Evolutionary conservation across 2,113 vertebrate species (phyloP), one percentile per base, ranked within the genome.

Genomic region (Takifugu bimaculatus): DNA sequence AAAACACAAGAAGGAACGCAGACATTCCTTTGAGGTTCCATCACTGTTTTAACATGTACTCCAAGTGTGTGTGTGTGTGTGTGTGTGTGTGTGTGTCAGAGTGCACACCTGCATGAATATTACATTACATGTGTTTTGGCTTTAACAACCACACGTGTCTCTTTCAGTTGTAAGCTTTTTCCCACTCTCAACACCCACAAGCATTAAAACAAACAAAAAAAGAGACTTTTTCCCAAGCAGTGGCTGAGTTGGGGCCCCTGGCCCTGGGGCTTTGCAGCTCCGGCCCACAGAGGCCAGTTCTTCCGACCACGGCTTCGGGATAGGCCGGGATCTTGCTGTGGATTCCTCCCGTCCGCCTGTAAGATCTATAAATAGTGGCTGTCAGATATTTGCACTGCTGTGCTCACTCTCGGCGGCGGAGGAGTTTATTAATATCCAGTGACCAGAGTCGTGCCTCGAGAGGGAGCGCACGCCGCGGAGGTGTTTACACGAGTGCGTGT

Each of bases 391-490:
- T 84, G 86, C 87, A 86, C 83, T 86, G 73, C 77, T 76, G 74
- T 82, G 86, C 80, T 73, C 65, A 81, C 83, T 79, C 74, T 75
- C 82, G 61, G 72, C 72, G 80, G 81, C 81, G 69, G 68, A 65
- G 81, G 51, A 59, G 81, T 81, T 83, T 90, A 90, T 91, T 89
- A 90, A 89, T 90, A 90, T 82, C 88, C 83, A 83, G 79, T 78
- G 83, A 84, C 82, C 81, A 72, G 60, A 83, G 84, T 85, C 68
- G 78, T 85, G 80, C 77, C 65, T 72, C 68, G 7, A 71, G 65
- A 76, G 63, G 63, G 66, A 65, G 70, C 55, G 66, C 32, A 35
- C 64, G 76, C 60, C 69, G 66, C 20, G 67, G 55, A 75, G 73
- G 61, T 72, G 81, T 74, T 67, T 50, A 63, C 60, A 57, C 57